Conservation (phyloP, 2,113 vertebrate genomes). For the Albula glossodonta region DNA sequence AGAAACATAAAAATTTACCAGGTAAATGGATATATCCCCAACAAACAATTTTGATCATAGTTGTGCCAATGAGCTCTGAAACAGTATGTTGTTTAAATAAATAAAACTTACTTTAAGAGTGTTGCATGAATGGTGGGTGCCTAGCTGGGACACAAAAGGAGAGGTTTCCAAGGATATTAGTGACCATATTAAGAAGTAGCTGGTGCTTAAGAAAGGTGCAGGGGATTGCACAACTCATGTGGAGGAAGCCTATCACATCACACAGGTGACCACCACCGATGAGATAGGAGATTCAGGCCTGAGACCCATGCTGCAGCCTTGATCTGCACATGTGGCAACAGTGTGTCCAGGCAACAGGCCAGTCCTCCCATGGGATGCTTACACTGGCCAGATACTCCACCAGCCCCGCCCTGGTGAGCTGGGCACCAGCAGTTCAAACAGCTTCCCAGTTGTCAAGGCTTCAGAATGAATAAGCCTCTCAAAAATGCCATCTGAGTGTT, state of each 20-base stretch:
- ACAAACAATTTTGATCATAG: no score
- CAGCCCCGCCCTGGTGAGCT: not conserved
- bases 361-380: not conserved
- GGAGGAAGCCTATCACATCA: not conserved
- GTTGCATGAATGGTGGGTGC: not conserved
- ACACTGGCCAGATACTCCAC: not conserved
- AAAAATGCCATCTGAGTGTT: not conserved
- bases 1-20: no score
- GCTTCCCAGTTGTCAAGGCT: not conserved
- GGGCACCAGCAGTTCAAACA: not conserved
- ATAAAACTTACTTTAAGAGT: no score
- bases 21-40: no score
- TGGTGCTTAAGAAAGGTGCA: not conserved
- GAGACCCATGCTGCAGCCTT: not conserved
- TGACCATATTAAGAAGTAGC: not conserved
- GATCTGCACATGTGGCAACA: not conserved
- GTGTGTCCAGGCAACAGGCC: slow-evolving; percentile 2
- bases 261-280: not conserved
- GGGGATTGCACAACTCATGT: not conserved
- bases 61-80: no score
- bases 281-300: not conserved
- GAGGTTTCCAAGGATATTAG: not conserved
- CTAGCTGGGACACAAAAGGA: not conserved
- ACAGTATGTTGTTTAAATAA: no score
- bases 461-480: not conserved